Evolutionary conservation across 2,113 vertebrate species (phyloP).

Genomic region (Lagopus muta): DNA sequence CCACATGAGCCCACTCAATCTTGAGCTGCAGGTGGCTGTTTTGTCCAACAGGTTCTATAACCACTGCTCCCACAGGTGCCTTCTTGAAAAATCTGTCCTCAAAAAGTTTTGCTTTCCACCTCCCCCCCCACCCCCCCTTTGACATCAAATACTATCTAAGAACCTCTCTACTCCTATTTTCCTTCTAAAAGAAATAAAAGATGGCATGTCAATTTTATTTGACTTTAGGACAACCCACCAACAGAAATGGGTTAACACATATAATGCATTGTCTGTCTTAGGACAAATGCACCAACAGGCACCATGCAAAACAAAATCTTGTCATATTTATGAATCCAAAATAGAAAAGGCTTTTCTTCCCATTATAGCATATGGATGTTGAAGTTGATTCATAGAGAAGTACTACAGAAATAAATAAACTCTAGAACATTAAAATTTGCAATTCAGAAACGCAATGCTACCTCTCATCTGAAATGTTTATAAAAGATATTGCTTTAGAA

Average conservation of each 20-base stretch:
- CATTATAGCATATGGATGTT: background rate
- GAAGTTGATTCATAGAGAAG: background rate
- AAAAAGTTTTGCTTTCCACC: background rate
- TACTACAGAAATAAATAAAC: background rate
- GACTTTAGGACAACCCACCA: background rate
- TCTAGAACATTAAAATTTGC: background rate
- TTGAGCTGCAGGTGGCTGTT: background rate
- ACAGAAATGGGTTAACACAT: background rate
- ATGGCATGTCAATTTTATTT: background rate
- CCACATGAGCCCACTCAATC: background rate
- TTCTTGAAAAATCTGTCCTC: background rate
- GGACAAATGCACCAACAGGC: constrained; percentile 24
- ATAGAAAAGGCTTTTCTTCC: background rate
- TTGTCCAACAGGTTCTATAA: background rate
- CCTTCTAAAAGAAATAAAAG: background rate
- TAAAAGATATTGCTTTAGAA: background rate
- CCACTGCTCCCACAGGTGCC: background rate
- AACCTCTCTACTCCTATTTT: background rate
- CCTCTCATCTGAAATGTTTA: background rate
- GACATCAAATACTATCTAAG: background rate
- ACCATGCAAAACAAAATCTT: constrained; percentile 21
- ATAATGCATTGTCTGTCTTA: background rate
- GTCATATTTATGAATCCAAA: background rate
- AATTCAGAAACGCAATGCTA: background rate
- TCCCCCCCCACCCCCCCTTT: background rate